Conservation (phyloP, 2,797 vertebrate species). For the Tapera naevia region DNA sequence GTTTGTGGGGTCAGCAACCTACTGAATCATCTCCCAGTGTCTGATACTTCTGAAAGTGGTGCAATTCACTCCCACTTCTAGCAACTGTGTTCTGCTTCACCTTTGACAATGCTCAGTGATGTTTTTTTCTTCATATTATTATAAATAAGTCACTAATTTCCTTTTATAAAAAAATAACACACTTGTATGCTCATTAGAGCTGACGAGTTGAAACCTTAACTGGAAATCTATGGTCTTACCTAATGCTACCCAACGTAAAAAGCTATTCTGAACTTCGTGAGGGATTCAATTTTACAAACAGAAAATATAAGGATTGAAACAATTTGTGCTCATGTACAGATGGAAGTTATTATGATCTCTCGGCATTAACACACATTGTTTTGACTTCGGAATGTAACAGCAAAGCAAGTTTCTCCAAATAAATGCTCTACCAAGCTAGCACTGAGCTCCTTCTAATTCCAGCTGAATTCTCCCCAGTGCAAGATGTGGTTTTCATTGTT, state of each 20-base stretch:
- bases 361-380: constrained; percentile 54
- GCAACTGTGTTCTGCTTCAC: neutral
- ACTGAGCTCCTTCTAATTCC: constrained; percentile 61
- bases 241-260: constrained; percentile 8
- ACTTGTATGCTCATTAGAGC: neutral
- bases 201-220: neutral
- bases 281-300: constrained; percentile 4
- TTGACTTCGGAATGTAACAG: constrained; percentile 58
- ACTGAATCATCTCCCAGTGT: neutral
- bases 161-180: neutral
- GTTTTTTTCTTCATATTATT: neutral
- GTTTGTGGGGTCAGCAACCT: neutral
- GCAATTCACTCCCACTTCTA: neutral
- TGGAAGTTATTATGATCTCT: constrained; percentile 64
- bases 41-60: neutral
- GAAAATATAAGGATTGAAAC: constrained; percentile 28
- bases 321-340: constrained; percentile 47
- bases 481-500: constrained; percentile 50
- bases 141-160: neutral
- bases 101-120: neutral
- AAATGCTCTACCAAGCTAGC: constrained; percentile 44
- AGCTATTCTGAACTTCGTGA: neutral
- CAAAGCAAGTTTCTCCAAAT: constrained; percentile 65
- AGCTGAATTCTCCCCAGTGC: constrained; percentile 29
- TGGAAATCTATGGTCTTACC: neutral